Conservation (phyloP, 53 echinoderm and acorn worm genomes). For the Patiria pectinifera region DNA sequence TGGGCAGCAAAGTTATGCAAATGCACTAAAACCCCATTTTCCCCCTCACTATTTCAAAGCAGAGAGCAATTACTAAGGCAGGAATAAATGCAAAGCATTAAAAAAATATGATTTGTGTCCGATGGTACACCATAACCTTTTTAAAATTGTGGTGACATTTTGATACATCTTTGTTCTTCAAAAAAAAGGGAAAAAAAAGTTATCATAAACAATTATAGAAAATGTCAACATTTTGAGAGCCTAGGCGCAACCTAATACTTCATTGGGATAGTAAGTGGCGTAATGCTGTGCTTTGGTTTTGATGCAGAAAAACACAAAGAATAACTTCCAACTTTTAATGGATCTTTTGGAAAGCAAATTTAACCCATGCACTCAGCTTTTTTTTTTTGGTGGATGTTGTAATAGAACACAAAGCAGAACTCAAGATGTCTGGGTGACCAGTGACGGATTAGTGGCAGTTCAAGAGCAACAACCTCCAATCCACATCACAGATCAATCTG, state of each 20-base stretch:
- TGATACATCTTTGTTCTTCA: background rate
- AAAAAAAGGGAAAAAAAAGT: too few species aligned
- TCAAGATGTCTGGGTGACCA: background rate
- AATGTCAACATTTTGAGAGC: background rate
- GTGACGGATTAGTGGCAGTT: conserved; percentile 48
- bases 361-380: background rate
- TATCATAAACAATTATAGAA: background rate
- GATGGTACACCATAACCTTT: background rate
- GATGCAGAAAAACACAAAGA: background rate
- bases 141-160: background rate
- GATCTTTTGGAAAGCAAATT: background rate
- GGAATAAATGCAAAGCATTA: background rate
- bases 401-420: background rate
- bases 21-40: background rate
- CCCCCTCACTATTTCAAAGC: background rate
- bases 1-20: background rate
- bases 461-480: conserved; percentile 31
- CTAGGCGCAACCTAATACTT: background rate
- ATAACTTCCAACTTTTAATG: background rate
- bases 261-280: background rate
- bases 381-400: background rate
- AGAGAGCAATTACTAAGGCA: background rate
- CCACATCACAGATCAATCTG: conserved; percentile 32
- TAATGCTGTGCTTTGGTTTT: background rate
- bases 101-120: background rate